These are phyloP conservation scores for Cyclura pinguis DNA, from an alignment of 2,797 vertebrate species.

Conservation along the genomic window DNA sequence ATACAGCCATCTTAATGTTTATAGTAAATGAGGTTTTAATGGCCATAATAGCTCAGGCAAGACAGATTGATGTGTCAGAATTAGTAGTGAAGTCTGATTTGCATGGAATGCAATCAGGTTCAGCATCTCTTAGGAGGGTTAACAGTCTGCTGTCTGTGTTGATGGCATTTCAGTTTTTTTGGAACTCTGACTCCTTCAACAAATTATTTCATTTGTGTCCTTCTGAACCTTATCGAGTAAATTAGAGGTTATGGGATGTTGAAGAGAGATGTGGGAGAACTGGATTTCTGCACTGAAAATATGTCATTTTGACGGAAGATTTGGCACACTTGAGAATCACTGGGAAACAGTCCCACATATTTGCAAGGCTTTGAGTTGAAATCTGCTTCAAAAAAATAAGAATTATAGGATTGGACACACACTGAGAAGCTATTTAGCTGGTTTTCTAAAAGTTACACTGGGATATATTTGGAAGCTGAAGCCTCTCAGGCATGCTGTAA, in stretches of 20 bases:
- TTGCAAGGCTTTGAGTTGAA: neutral
- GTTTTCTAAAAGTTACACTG: conserved; percentile 14
- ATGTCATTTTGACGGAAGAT: conserved; percentile 51
- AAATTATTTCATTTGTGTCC: conserved; percentile 31
- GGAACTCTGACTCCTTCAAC: conserved; percentile 8
- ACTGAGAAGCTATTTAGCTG: conserved; percentile 23
- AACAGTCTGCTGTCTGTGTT: conserved; percentile 31
- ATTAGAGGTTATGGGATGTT: conserved; percentile 37
- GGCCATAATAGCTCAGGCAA: neutral
- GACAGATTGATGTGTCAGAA: conserved; percentile 21
- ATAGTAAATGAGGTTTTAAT: conserved; percentile 3
- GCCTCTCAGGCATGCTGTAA: neutral
- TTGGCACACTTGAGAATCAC: conserved; percentile 7
- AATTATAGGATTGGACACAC: conserved; percentile 27
- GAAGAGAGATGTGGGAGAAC: conserved; percentile 33
- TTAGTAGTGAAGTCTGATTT: conserved; percentile 17
- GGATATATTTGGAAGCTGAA: conserved; percentile 13
- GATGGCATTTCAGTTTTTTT: neutral
- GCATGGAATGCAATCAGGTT: conserved; percentile 21
- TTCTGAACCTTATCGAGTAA: conserved; percentile 28
- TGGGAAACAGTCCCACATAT: conserved; percentile 29
- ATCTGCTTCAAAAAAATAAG: conserved; percentile 9
- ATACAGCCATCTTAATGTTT: neutral
- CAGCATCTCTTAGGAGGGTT: neutral
- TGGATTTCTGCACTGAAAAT: conserved; percentile 39